These are phyloP conservation scores for Tipula lateralis DNA, from an alignment of 2,888 invertebrate genomes.

Conservation along the genomic window DNA sequence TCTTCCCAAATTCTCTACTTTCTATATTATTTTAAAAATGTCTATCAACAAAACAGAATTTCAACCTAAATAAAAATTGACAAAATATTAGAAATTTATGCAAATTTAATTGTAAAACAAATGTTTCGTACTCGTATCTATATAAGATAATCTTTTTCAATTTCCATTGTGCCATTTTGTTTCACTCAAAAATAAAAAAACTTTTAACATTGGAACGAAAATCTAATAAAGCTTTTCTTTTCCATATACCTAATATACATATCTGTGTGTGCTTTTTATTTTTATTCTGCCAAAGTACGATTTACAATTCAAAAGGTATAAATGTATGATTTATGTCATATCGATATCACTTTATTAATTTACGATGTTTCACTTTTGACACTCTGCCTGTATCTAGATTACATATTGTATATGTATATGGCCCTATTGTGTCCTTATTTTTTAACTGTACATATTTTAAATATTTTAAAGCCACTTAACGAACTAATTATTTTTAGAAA, in stretches of 20 bases:
- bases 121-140: background rate
- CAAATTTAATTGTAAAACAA: background rate
- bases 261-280: background rate
- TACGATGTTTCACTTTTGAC: background rate
- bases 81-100: background rate
- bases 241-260: background rate
- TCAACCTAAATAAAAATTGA: background rate
- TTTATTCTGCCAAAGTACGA: background rate
- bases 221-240: background rate
- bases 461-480: slow-evolving; percentile 5
- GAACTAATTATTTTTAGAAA: background rate
- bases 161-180: background rate
- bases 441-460: background rate
- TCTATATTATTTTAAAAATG: background rate
- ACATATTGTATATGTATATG: background rate
- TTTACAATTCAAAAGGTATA: background rate
- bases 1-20: background rate
- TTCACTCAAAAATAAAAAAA: background rate
- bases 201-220: background rate
- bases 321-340: background rate
- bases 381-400: no score
- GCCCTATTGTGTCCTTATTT: background rate
- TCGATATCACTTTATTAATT: background rate
- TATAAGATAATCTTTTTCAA: background rate
- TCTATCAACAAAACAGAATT: background rate